phyloP scores from a whole-genome alignment of 1,140 invertebrate genomes.

The Drosophila kikkawai region DNA sequence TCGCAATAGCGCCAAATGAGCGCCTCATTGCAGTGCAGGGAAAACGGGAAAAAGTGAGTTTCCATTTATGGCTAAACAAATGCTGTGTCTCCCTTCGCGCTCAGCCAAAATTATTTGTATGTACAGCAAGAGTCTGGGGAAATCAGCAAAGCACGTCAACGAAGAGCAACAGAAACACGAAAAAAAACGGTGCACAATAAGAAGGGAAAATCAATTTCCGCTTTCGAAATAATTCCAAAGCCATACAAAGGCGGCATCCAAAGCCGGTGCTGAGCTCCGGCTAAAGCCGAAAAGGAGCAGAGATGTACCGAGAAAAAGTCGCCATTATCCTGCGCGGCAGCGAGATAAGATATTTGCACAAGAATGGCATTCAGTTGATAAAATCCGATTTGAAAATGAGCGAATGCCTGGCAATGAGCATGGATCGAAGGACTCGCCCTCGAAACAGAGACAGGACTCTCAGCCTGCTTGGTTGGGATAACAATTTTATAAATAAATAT shows the following conservation, averaged over 20 bases:
- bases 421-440: constrained; percentile 33
- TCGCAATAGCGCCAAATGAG: constrained; percentile 21
- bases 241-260: constrained; percentile 69
- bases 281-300: constrained; percentile 36
- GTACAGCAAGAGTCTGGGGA: constrained; percentile 42
- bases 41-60: constrained; percentile 12
- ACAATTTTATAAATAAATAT: constrained; percentile 84
- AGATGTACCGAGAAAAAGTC: constrained; percentile 59
- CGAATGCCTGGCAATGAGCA: constrained; percentile 83
- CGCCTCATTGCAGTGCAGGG: background rate
- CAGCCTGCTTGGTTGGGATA: constrained; percentile 60
- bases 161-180: constrained; percentile 53
- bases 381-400: constrained; percentile 83
- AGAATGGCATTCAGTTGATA: constrained; percentile 83
- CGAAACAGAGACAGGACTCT: constrained; percentile 5
- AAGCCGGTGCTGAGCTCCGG: constrained; percentile 58
- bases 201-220: constrained; percentile 82
- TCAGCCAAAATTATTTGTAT: constrained; percentile 40
- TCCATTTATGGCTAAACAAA: constrained; percentile 33
- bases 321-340: constrained; percentile 72
- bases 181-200: constrained; percentile 76
- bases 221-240: constrained; percentile 83
- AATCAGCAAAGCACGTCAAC: constrained; percentile 50
- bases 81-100: background rate
- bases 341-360: constrained; percentile 83